Evolutionary conservation across 2,113 vertebrate species (phyloP).

Genomic region (Microtus richardsoni): DNA sequence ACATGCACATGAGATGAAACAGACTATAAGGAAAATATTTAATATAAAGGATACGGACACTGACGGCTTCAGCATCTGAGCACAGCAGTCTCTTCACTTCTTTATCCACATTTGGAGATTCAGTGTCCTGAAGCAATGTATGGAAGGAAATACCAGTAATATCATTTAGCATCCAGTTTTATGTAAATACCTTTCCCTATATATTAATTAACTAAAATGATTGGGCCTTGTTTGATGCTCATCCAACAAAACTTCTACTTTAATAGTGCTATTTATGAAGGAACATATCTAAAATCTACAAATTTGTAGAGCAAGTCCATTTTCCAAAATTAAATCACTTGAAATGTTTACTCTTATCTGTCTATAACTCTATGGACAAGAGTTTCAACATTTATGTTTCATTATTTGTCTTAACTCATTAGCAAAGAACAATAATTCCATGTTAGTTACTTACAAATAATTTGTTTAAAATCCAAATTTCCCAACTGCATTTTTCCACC

Average conservation of each 20-base stretch:
- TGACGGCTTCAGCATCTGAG: conserved; percentile 95
- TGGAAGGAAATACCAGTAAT: background rate
- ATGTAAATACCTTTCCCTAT: background rate
- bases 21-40: conserved; percentile 22
- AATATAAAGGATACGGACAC: conserved; percentile 93
- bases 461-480: conserved; percentile 50
- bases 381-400: background rate
- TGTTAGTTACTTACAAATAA: conserved; percentile 45
- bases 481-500: conserved; percentile 66
- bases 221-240: background rate
- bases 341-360: conserved; percentile 55
- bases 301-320: conserved; percentile 23
- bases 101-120: conserved; percentile 96
- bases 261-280: conserved; percentile 49
- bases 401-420: conserved; percentile 12
- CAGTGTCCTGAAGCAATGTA: conserved; percentile 88
- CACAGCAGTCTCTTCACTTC: conserved; percentile 96
- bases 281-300: background rate
- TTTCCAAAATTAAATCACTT: conserved; percentile 42
- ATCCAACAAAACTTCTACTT: conserved; percentile 49
- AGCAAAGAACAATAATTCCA: conserved; percentile 44
- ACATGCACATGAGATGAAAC: background rate
- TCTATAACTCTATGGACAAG: conserved; percentile 27
- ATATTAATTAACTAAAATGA: conserved; percentile 22
- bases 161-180: background rate